A percentile compares a stretch with the other conserved stretches of the same genome.
Evolutionary conservation across 2,888 invertebrate species (phyloP).

Genomic region (Hypena proboscidalis): DNA sequence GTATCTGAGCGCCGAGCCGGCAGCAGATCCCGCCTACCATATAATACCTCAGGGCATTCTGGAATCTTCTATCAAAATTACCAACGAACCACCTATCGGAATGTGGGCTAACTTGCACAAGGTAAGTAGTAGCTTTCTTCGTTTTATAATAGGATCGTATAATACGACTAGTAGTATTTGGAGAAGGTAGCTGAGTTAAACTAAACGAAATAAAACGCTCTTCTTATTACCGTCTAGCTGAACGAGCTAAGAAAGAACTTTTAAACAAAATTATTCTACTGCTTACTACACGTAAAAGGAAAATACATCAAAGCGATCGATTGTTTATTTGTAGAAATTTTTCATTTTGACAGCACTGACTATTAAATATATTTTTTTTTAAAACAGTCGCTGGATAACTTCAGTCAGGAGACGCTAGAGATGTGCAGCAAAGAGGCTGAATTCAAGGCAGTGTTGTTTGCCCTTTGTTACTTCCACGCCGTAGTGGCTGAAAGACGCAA

Average conservation of each 20-base stretch:
- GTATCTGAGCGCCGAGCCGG: constrained; percentile 95
- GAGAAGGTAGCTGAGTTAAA: too few species aligned
- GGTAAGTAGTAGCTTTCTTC: constrained; percentile 50
- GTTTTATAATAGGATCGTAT: too few species aligned
- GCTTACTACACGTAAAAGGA: too few species aligned
- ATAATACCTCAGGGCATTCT: constrained; percentile 94
- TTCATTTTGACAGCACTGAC: too few species aligned
- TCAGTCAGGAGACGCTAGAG: constrained; percentile 96
- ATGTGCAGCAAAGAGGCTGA: constrained; percentile 97
- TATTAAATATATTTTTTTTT: background rate
- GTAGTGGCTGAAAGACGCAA: constrained; percentile 96
- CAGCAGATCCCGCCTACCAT: constrained; percentile 87
- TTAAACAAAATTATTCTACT: too few species aligned
- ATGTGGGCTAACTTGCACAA: constrained; percentile 98
- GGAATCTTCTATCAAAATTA: constrained; percentile 97
- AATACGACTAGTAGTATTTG: too few species aligned
- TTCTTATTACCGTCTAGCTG: too few species aligned
- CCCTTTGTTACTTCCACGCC: constrained; percentile 97
- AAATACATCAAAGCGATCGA: too few species aligned
- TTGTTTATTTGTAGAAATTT: too few species aligned
- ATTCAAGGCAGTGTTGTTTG: constrained; percentile 95
- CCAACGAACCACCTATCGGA: constrained; percentile 97
- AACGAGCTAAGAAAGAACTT: too few species aligned
- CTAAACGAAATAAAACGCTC: too few species aligned
- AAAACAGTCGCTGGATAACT: constrained; percentile 91